Evolutionary conservation across 2,888 invertebrate species (phyloP).

Genomic region (Pachydiplax longipennis): DNA sequence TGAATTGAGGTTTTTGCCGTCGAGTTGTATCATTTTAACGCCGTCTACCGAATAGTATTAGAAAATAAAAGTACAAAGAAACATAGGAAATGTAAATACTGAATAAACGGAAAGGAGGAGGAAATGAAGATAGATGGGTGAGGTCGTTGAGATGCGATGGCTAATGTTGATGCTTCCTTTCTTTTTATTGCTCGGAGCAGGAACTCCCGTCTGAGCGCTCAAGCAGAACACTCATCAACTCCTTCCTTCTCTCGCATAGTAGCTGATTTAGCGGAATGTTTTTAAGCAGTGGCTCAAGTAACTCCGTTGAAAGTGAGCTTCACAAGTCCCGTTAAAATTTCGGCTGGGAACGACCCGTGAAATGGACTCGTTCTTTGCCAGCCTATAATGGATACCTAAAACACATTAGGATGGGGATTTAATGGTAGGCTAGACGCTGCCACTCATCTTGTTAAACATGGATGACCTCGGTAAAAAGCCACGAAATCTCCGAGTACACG

Average conservation of each 20-base stretch:
- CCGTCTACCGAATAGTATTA: no score
- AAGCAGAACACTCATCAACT: not conserved
- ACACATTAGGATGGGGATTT: no score
- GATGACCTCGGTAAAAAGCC: no score
- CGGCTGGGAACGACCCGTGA: not conserved
- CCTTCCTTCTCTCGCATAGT: not conserved
- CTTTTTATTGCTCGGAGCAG: not conserved
- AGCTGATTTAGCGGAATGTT: not conserved
- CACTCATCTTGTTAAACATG: no score
- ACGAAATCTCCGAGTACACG: no score
- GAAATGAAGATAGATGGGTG: not conserved
- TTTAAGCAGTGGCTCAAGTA: not conserved
- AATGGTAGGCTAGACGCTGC: no score
- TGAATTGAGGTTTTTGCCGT: not conserved
- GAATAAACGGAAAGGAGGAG: not conserved
- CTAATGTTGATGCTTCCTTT: not conserved
- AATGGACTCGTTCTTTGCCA: not conserved
- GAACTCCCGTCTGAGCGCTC: not conserved
- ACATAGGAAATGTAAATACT: no score
- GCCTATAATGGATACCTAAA: no score
- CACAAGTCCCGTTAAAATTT: not conserved
- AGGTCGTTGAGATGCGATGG: not conserved
- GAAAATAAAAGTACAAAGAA: no score
- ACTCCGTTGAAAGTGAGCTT: not conserved
- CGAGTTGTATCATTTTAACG: no score